Evolutionary conservation across 2,113 vertebrate species (phyloP).

Genomic region (Actenoides hombroni): DNA sequence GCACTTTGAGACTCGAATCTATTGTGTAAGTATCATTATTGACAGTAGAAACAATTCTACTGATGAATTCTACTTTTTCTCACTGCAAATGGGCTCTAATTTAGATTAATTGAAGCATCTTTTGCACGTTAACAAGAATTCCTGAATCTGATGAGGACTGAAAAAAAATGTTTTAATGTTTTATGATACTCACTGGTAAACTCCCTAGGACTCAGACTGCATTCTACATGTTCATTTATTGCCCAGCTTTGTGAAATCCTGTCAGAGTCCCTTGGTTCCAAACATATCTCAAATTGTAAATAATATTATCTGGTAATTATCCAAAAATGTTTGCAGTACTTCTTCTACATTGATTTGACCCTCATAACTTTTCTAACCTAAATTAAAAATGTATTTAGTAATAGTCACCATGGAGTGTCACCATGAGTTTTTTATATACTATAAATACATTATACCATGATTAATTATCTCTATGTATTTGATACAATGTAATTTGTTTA

Average conservation of each 20-base stretch:
- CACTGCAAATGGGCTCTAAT: neutral
- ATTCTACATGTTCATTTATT: neutral
- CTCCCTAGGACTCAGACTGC: neutral
- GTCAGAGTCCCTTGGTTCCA: neutral
- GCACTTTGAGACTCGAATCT: neutral
- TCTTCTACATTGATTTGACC: neutral
- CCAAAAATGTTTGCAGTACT: neutral
- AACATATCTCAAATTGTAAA: neutral
- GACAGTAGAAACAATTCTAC: neutral
- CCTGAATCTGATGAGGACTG: neutral
- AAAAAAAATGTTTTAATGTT: neutral
- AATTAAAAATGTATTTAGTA: slow-evolving; percentile 8
- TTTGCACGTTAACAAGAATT: neutral
- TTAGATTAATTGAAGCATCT: neutral
- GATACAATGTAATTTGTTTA: slow-evolving; percentile 15
- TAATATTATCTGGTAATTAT: neutral
- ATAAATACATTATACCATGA: neutral
- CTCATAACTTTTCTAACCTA: neutral
- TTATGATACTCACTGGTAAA: neutral
- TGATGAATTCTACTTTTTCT: neutral
- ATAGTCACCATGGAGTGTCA: neutral
- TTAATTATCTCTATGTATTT: neutral
- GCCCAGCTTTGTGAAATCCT: neutral
- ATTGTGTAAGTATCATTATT: neutral
- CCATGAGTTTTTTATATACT: neutral